A percentile compares a stretch with the other conserved stretches of the same genome.
Evolutionary conservation across 2,888 invertebrate species (phyloP).

Genomic region (Cosmopolites sordidus): DNA sequence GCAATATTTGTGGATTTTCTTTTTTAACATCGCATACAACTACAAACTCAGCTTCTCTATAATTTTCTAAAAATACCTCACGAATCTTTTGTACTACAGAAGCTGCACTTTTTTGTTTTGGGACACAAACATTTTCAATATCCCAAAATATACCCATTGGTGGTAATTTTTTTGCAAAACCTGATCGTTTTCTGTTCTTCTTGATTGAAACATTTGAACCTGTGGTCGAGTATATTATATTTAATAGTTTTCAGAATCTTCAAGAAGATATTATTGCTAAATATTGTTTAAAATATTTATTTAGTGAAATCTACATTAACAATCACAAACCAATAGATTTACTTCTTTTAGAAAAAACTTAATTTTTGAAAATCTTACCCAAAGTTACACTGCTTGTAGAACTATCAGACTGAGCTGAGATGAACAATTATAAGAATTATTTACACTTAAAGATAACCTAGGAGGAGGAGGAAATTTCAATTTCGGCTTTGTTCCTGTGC

Average conservation of each 20-base stretch:
- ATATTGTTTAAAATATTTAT: too few relatives aligned
- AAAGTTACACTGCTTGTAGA: constrained; percentile 7
- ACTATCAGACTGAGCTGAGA: constrained; percentile 19
- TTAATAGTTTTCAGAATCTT: too few relatives aligned
- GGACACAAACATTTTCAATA: constrained; percentile 86
- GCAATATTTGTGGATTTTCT: constrained; percentile 68
- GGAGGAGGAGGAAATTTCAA: constrained; percentile 34
- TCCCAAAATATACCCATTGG: constrained; percentile 85
- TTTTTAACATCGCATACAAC: constrained; percentile 87
- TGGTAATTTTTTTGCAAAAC: constrained; percentile 44
- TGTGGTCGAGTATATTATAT: too few relatives aligned
- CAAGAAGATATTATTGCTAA: too few relatives aligned
- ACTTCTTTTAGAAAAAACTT: too few relatives aligned
- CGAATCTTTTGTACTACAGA: constrained; percentile 73
- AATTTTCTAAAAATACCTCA: constrained; percentile 68
- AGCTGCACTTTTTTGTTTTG: constrained; percentile 75
- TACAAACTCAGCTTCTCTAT: constrained; percentile 81
- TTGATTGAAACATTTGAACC: constrained; percentile 19
- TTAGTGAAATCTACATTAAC: too few relatives aligned
- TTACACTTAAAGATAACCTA: constrained; percentile 13
- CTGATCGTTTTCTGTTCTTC: constrained; percentile 28
- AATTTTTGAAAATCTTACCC: too few relatives aligned
- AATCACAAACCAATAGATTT: not conserved
- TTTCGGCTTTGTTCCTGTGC: constrained; percentile 30
- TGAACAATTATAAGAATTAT: constrained; percentile 15